Base-by-base conservation (phyloP, 2,113 vertebrate genomes). In the Notarius lentiginosus region DNA sequence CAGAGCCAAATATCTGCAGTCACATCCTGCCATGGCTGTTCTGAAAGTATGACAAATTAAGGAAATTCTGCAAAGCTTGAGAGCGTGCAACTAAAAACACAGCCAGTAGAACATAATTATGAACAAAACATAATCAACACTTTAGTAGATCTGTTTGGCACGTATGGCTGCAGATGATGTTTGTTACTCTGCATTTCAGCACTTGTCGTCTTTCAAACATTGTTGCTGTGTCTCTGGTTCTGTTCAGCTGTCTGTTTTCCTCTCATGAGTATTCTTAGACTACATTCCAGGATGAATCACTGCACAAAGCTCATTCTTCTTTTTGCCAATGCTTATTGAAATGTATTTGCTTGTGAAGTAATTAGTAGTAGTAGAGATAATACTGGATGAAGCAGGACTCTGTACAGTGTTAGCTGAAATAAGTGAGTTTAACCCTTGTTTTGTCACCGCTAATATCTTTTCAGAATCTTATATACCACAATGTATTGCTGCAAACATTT, bases 1-100 rank as follows among this genome's bases (percentile, higher is more conserved):
- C 12, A 53, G n/a, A 41, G 86, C 83, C 88, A 85, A 82, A 61
- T 76, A 76, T 84, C 66, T 85, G 83, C 70, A 70, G 47, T 41
- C 61, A 87, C 51, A 87, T 89, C 76, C 88, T 89, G 76, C 76
- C 76, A 73, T 10, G 53, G 49, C 75, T 73, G 53, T 76, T 53
- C 47, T 24, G 18, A 20, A 58, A 15, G 27, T 65, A 55, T 86
- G 66, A 84, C 61, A 86, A 85, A 86, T 86, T 79, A 82, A 51
- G 61, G 66, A 81, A 68, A 22, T 55, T 68, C 17, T 24, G 22
- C 75, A 79, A 47, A 68, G n/a, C 7, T 15, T 47, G 10, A n/a
- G 22, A 17, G 41, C 27, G 47, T 14, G 5, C 7, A 51, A 51
- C 18, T 49, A 22, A 68, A 68, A 70, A 53, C 18, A 66, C 47